Evolutionary conservation across 2,888 invertebrate genomes (phyloP).

Genomic region (Chirona hameri): DNA sequence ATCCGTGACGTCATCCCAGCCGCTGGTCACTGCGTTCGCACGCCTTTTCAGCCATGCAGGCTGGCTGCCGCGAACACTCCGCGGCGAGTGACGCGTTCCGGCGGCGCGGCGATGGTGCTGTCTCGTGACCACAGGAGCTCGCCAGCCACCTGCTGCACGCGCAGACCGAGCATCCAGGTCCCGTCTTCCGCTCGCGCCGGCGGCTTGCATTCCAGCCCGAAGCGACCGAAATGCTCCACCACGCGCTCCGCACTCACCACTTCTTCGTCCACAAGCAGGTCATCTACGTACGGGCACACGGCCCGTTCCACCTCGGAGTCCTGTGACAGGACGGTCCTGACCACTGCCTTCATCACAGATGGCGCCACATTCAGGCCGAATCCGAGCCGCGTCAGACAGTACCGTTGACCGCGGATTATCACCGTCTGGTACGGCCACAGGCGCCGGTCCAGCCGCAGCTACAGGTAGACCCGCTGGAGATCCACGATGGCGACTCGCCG

Average conservation of each 20-base stretch:
- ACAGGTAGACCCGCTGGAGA: no score
- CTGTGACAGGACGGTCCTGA: constrained; percentile 25
- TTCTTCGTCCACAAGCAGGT: constrained; percentile 33
- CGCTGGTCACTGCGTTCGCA: background rate
- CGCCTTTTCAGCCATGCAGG: constrained; percentile 24
- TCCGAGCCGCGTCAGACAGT: constrained; percentile 31
- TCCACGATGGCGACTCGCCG: no score
- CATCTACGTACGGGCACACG: constrained; percentile 32
- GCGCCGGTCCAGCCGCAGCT: constrained; percentile 30
- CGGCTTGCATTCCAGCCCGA: constrained; percentile 28
- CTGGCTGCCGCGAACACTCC: constrained; percentile 2
- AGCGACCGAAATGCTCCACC: constrained; percentile 13
- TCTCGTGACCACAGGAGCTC: constrained; percentile 10
- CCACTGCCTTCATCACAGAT: constrained; percentile 25
- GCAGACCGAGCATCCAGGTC: constrained; percentile 23
- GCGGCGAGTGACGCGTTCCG: no score
- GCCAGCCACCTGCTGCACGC: background rate
- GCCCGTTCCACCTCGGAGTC: background rate
- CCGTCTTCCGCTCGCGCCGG: constrained; percentile 27
- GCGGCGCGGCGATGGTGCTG: constrained; percentile 11
- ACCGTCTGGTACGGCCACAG: constrained; percentile 34
- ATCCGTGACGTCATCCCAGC: constrained; percentile 12
- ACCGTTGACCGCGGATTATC: constrained; percentile 28
- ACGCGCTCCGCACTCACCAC: constrained; percentile 29
- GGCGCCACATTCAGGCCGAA: constrained; percentile 30